Conservation (phyloP, 1,140 invertebrate genomes). For the Hycleus phaleratus region DNA sequence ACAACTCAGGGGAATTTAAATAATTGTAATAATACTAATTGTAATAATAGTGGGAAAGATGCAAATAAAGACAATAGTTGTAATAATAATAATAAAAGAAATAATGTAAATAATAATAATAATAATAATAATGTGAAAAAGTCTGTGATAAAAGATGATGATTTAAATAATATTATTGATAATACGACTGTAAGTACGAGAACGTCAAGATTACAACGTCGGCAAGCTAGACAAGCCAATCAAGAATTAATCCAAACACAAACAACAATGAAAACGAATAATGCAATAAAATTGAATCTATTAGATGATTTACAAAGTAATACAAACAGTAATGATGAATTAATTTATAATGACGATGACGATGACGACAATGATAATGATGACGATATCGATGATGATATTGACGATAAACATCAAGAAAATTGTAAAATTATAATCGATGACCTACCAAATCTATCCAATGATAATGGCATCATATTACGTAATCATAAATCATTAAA, state of each 20-base stretch:
- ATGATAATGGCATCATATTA: slow-evolving; percentile 46
- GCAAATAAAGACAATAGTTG: slow-evolving; percentile 1
- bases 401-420: not conserved
- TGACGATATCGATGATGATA: not conserved
- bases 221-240: slow-evolving; percentile 35
- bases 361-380: slow-evolving; percentile 8
- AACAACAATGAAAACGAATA: not conserved
- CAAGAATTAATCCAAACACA: slow-evolving; percentile 31
- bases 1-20: not conserved
- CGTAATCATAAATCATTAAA: slow-evolving; percentile 52
- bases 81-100: not conserved
- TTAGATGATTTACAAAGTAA: slow-evolving; percentile 41
- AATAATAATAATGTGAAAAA: slow-evolving; percentile 20
- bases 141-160: slow-evolving; percentile 31
- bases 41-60: slow-evolving; percentile 2
- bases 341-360: slow-evolving; percentile 39
- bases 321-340: slow-evolving; percentile 38
- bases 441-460: not conserved
- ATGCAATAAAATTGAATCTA: slow-evolving; percentile 33
- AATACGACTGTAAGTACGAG: slow-evolving; percentile 20
- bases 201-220: slow-evolving; percentile 32
- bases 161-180: slow-evolving; percentile 1
- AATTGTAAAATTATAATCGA: not conserved
- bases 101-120: not conserved
- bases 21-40: not conserved